Conservation (phyloP, 1,140 invertebrate genomes). For the Archivesica marissinica region DNA sequence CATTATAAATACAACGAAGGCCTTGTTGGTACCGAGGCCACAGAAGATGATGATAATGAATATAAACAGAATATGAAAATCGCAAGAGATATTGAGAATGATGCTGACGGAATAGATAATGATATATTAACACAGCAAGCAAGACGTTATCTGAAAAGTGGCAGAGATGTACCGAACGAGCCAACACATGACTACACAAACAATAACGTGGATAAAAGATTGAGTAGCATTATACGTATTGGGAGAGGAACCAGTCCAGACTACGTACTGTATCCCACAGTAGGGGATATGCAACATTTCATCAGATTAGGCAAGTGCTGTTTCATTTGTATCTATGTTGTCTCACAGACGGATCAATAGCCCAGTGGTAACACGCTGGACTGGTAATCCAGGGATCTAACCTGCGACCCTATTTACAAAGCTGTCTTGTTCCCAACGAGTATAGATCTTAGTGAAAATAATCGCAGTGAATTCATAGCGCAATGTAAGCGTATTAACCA, state of each 20-base stretch:
- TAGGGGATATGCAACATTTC: not conserved
- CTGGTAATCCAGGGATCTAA: no score
- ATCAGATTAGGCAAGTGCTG: not conserved
- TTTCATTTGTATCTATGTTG: no score
- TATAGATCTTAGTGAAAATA: no score
- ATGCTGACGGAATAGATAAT: not conserved
- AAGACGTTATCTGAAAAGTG: slow-evolving; percentile 14
- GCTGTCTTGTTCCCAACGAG: no score
- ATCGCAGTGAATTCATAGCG: no score
- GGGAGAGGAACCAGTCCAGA: not conserved
- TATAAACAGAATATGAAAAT: slow-evolving; percentile 12
- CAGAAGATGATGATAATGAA: slow-evolving; percentile 1
- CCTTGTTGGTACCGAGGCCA: not conserved
- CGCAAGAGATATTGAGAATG: slow-evolving; percentile 26
- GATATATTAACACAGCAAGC: not conserved
- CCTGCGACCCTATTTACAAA: no score
- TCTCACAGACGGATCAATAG: no score
- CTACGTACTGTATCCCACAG: not conserved
- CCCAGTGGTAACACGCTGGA: no score
- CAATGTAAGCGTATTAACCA: no score
- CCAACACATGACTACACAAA: not conserved
- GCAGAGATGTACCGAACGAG: slow-evolving; percentile 22
- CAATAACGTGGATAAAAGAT: not conserved
- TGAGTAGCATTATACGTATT: slow-evolving; percentile 41
- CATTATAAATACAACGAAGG: not conserved